Conservation (phyloP, 2,888 invertebrate species). For the Xanthia icteritia region DNA sequence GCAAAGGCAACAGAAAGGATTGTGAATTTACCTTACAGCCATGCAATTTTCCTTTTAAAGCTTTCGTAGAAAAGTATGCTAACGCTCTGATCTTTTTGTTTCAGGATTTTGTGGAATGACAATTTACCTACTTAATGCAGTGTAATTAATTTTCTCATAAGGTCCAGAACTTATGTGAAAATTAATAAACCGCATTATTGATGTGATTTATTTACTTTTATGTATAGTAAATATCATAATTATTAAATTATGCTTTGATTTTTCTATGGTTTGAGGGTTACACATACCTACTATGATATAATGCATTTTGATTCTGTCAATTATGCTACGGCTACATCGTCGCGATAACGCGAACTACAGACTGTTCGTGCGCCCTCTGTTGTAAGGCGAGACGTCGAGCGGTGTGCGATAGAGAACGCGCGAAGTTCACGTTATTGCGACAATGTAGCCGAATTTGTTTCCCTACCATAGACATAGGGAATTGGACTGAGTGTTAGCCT, state of each 20-base stretch:
- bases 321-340: too few relatives aligned
- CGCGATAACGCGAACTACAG: too few relatives aligned
- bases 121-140: not conserved
- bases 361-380: too few relatives aligned
- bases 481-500: not conserved
- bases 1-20: slow-evolving; percentile 37
- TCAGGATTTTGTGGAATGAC: not conserved
- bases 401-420: too few relatives aligned
- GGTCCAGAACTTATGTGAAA: too few relatives aligned
- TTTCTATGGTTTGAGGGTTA: not conserved
- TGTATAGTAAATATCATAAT: not conserved
- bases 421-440: too few relatives aligned
- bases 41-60: slow-evolving; percentile 28
- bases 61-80: not conserved
- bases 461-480: not conserved
- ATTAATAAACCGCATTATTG: too few relatives aligned
- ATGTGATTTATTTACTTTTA: not conserved
- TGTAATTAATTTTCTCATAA: not conserved
- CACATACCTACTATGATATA: not conserved
- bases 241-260: not conserved
- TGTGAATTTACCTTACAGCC: slow-evolving; percentile 18
- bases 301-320: too few relatives aligned
- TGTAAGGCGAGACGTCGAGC: too few relatives aligned
- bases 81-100: not conserved
- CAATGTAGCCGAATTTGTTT: too few relatives aligned